A percentile compares a stretch with the other conserved stretches of the same genome.
Evolutionary conservation across 2,797 vertebrate genomes (phyloP).

Genomic region (Huso huso): DNA sequence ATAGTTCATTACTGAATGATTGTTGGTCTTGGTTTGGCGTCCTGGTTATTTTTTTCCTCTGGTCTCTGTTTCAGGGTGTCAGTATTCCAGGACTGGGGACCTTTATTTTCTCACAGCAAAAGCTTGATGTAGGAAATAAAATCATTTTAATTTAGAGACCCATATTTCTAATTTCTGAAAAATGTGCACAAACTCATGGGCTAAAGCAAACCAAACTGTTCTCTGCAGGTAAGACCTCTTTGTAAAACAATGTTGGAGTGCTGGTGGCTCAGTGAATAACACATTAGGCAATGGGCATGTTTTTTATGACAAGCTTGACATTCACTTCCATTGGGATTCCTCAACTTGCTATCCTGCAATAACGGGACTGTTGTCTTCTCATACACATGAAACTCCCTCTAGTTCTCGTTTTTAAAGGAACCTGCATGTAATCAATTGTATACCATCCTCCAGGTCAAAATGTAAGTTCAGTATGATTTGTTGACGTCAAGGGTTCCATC

Average conservation of each 20-base stretch:
- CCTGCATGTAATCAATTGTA: too few species aligned
- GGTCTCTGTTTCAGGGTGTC: slow-evolving; percentile 52
- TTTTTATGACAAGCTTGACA: too few species aligned
- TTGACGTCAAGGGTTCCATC: too few species aligned
- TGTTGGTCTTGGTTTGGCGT: neutral
- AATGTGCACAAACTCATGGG: slow-evolving; percentile 51
- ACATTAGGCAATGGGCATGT: too few species aligned
- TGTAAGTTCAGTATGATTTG: too few species aligned
- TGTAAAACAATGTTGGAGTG: neutral
- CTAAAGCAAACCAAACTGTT: slow-evolving; percentile 52
- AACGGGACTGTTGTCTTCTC: too few species aligned
- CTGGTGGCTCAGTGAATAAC: too few species aligned
- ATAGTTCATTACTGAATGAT: slow-evolving; percentile 2
- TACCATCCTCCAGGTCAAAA: too few species aligned
- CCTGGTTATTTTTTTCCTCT: neutral
- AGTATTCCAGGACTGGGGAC: slow-evolving; percentile 65
- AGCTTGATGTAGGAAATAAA: slow-evolving; percentile 52
- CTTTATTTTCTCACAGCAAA: slow-evolving; percentile 66
- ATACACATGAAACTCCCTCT: too few species aligned
- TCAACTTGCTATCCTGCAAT: too few species aligned
- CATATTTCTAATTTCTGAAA: slow-evolving; percentile 61
- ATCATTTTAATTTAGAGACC: slow-evolving; percentile 51
- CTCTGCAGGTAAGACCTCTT: slow-evolving; percentile 53
- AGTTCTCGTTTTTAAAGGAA: too few species aligned
- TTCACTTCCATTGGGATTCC: too few species aligned